Evolutionary conservation across 2,113 vertebrate genomes (phyloP).

Genomic region (Ceyx melanurus): DNA sequence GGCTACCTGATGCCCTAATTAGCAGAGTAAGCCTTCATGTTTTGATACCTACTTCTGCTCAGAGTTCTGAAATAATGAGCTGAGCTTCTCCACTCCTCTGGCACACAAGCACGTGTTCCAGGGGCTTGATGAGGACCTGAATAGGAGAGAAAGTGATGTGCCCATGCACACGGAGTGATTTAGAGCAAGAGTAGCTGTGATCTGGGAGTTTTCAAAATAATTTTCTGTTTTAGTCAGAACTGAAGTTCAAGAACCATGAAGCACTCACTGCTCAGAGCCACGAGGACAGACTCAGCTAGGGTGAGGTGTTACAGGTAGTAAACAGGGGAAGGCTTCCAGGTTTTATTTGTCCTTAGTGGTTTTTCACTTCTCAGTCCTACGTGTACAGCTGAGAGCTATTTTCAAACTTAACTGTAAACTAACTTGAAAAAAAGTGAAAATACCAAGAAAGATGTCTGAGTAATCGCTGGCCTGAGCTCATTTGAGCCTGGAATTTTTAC

Average conservation of each 20-base stretch:
- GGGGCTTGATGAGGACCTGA: background rate
- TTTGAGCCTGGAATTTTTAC: background rate
- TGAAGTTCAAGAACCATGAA: background rate
- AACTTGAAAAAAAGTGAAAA: background rate
- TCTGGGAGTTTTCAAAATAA: background rate
- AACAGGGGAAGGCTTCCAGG: background rate
- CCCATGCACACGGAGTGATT: background rate
- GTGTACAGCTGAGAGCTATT: background rate
- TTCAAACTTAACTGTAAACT: background rate
- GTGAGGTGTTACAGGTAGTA: background rate
- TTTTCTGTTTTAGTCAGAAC: background rate
- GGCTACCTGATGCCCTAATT: conserved; percentile 14
- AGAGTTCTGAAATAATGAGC: conserved; percentile 42
- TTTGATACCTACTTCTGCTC: background rate
- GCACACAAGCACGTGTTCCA: background rate
- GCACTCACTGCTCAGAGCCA: background rate
- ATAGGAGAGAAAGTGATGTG: conserved; percentile 2
- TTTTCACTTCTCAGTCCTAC: background rate
- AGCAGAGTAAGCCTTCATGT: conserved; percentile 17
- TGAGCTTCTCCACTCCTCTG: background rate
- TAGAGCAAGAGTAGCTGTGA: background rate
- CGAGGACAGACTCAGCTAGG: background rate
- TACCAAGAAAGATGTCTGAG: background rate
- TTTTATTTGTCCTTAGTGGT: background rate
- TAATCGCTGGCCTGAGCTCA: background rate